Evolutionary conservation across 2,888 invertebrate species (phyloP).

Genomic region (Tethea ocularis): DNA sequence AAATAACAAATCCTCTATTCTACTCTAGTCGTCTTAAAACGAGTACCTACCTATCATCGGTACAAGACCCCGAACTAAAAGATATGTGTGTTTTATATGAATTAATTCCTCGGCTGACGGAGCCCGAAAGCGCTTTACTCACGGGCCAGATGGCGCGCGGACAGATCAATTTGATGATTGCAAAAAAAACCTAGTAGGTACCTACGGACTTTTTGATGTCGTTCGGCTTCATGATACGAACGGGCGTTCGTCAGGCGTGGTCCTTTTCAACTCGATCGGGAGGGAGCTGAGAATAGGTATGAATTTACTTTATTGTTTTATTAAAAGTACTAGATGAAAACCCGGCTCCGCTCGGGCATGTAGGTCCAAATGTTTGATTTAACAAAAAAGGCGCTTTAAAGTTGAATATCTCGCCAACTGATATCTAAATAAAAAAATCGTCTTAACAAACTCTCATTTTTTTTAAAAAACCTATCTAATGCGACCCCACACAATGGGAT

Average conservation of each 20-base stretch:
- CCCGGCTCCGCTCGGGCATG: no score
- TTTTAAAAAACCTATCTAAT: no score
- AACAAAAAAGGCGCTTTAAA: no score
- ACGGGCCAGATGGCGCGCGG: slow-evolving; percentile 81
- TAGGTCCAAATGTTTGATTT: no score
- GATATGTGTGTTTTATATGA: slow-evolving; percentile 78
- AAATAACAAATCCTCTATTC: not conserved
- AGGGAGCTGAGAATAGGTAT: slow-evolving; percentile 22
- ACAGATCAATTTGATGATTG: slow-evolving; percentile 84
- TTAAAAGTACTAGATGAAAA: slow-evolving; percentile 7
- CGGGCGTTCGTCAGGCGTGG: slow-evolving; percentile 44
- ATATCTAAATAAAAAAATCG: no score
- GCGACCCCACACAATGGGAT: no score
- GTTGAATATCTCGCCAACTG: no score
- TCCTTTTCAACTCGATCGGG: slow-evolving; percentile 44
- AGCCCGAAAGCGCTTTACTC: slow-evolving; percentile 76
- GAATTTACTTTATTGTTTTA: slow-evolving; percentile 15
- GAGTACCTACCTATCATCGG: not conserved
- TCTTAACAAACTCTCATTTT: no score
- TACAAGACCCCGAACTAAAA: slow-evolving; percentile 38
- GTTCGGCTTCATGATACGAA: slow-evolving; percentile 48
- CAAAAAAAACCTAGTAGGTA: slow-evolving; percentile 72
- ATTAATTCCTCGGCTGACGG: slow-evolving; percentile 81
- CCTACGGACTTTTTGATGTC: slow-evolving; percentile 76
- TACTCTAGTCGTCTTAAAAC: not conserved